Base-by-base conservation (phyloP, 2,113 vertebrate genomes). In the Boulengeromyrus knoepffleri region DNA sequence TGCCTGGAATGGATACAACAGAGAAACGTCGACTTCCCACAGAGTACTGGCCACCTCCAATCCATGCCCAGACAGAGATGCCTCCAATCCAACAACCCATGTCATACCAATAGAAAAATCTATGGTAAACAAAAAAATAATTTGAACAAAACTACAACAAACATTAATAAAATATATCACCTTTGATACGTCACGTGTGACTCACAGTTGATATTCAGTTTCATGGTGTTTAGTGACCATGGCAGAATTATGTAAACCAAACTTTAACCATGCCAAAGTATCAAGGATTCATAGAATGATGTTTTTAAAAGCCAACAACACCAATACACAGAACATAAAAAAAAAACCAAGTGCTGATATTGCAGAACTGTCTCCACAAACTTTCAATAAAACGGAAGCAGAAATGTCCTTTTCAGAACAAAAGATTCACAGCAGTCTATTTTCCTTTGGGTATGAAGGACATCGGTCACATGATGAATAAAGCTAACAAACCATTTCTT, bases 1-100 rank as follows among this genome's bases (percentile, higher is more conserved):
- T 0, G 95, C 95, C 96, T 97, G 93, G 13, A 56, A 0, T 13
- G 52, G 27, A n/a, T 27, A 24, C 50, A 17, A 58, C 4, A 85
- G n/a, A 8, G 6, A 53, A 0, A n/a, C 2, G 9, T 21, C 19
- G 74, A 45, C n/a, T n/a, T 39, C 42, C 21, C 77, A 24, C 53
- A 15, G 84, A n/a, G 15, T 45, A 6, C 27, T 17, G 7, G 10
- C 10, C 36, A 10, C 42, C 24, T 10, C 24, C 62, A 6, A 8
- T 85, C 45, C 8, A 56, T 53, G 1, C 50, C 52, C 52, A 56
- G 52, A 21, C 70, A 77, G 70, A 39, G 70, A 77, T 39, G 70
- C 70, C 70, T 77, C 36, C 36, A 80, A 42, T 42, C 74, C 6
- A 80, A 42, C 74, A 80, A 42, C 31, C 70, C 31, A 42, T 19